phyloP scores from a whole-genome alignment of 2,888 invertebrate species.

The Anthophora plumipes region DNA sequence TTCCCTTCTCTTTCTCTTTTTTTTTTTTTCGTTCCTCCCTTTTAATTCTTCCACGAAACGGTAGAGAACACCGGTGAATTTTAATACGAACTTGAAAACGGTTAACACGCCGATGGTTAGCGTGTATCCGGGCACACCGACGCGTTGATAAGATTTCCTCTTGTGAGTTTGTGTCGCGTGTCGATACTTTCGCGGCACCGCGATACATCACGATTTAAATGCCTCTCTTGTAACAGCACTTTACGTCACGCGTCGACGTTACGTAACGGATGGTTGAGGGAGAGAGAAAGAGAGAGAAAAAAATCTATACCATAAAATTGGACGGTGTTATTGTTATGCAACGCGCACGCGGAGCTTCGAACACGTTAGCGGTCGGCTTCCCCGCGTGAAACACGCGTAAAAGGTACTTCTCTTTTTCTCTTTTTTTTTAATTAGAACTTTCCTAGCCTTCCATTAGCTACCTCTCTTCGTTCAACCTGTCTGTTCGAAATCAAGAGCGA shows the following conservation, averaged over 20 bases:
- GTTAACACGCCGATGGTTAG: background rate
- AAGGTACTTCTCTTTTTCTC: background rate
- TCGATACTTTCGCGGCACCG: slow-evolving; percentile 11
- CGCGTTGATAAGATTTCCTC: slow-evolving; percentile 41
- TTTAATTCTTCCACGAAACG: too few species aligned
- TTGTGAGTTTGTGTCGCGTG: slow-evolving; percentile 22
- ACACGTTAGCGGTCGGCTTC: background rate
- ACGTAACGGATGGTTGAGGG: slow-evolving; percentile 25
- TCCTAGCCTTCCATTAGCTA: background rate
- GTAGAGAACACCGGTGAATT: background rate
- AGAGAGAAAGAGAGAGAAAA: background rate
- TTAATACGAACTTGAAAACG: slow-evolving; percentile 18
- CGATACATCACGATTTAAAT: slow-evolving; percentile 53
- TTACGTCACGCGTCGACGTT: slow-evolving; percentile 44
- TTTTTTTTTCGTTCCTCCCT: too few species aligned
- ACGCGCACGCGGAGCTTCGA: background rate
- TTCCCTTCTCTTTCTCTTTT: too few species aligned
- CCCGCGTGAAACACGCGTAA: background rate
- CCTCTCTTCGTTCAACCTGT: background rate
- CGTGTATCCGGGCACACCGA: background rate
- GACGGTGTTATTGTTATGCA: slow-evolving; percentile 46
- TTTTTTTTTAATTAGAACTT: slow-evolving; percentile 14
- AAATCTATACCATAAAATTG: slow-evolving; percentile 35
- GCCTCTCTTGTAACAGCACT: slow-evolving; percentile 21
- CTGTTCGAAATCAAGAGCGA: slow-evolving; percentile 9